A percentile compares a stretch with the other conserved stretches of the same genome.
Conservation (phyloP, 2,113 vertebrate genomes). For the Paradoxurus hermaphroditus region DNA sequence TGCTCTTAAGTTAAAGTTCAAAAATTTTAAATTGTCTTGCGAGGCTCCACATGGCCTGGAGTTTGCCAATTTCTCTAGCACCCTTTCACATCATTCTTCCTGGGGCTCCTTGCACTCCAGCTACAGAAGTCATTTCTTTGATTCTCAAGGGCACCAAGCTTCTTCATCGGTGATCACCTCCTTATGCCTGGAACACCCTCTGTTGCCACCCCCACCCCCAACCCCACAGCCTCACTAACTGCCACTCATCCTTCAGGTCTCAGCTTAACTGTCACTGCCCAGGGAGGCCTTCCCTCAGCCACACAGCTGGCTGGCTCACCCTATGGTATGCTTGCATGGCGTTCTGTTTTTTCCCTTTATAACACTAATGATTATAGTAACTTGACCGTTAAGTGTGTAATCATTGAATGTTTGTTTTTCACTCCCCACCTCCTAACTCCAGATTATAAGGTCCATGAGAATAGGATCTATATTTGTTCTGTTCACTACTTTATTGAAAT, state of each 20-base stretch:
- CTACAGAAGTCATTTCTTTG: neutral
- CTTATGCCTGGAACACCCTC: neutral
- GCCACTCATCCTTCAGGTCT: neutral
- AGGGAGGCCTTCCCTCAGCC: neutral
- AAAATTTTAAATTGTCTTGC: neutral
- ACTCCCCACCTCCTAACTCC: neutral
- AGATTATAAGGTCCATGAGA: neutral
- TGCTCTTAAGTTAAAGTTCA: neutral
- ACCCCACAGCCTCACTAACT: neutral
- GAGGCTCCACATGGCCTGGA: neutral
- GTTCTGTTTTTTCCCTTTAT: neutral
- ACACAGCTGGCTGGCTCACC: neutral
- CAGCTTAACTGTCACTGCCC: neutral
- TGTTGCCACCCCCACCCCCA: neutral
- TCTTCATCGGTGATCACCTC: neutral
- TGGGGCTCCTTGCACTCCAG: neutral
- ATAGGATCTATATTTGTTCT: neutral
- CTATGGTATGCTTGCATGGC: neutral
- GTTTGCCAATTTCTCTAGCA: neutral
- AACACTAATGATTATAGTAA: neutral
- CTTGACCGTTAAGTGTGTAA: neutral
- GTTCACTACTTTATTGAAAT: neutral
- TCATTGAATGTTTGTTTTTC: neutral
- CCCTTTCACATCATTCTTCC: neutral
- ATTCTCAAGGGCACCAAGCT: neutral